Conservation (phyloP, 2,888 invertebrate species). For the Chloromyia formosa region DNA sequence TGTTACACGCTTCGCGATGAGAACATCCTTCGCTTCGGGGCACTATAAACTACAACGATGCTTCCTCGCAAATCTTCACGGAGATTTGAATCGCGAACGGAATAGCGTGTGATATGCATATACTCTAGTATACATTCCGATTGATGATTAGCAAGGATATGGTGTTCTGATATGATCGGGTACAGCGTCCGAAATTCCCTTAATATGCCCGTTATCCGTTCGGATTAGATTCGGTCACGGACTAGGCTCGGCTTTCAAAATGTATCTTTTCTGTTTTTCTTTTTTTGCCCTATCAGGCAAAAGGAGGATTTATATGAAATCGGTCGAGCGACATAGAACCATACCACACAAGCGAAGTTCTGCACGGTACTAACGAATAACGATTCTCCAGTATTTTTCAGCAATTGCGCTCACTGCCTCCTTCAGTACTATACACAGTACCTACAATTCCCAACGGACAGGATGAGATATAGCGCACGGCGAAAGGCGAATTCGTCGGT, state of each 20-base stretch:
- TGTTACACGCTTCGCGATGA: not conserved
- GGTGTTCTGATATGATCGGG: not conserved
- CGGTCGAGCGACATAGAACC: conserved; percentile 42
- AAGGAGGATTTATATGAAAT: conserved; percentile 7
- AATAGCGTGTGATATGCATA: not conserved
- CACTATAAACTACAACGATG: conserved; percentile 1
- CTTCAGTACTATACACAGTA: conserved; percentile 42
- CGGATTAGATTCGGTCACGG: no score
- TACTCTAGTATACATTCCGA: not conserved
- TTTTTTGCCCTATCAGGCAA: no score
- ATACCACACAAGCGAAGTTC: conserved; percentile 50
- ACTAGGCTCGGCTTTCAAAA: no score
- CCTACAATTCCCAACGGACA: conserved; percentile 36
- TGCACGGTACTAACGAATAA: conserved; percentile 50
- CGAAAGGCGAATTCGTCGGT: conserved; percentile 25
- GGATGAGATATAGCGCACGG: conserved; percentile 33
- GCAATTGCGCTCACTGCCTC: conserved; percentile 48
- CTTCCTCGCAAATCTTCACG: not conserved
- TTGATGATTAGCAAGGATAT: not conserved
- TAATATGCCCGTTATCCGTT: no score
- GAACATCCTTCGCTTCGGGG: not conserved
- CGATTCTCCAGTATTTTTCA: conserved; percentile 50
- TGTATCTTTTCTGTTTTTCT: not conserved
- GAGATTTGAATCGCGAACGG: conserved; percentile 18
- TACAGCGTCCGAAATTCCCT: not conserved